Conservation (phyloP, 2,113 vertebrate genomes). For the Zosterops hypoxanthus region DNA sequence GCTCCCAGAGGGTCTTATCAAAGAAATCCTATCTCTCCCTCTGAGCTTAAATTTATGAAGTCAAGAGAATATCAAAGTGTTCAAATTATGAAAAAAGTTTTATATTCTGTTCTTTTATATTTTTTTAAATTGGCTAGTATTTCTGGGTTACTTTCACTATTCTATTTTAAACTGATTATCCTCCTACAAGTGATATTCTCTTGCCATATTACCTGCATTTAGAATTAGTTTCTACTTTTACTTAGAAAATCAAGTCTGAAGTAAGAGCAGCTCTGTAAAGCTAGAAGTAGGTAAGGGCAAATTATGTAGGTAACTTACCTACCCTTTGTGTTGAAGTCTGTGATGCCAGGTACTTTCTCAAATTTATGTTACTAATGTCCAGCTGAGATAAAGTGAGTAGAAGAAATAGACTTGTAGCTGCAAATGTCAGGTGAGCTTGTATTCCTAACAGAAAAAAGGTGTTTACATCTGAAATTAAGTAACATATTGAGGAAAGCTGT, state of each 20-base stretch:
- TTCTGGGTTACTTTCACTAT: background rate
- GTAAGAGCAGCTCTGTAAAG: background rate
- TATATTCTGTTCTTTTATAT: background rate
- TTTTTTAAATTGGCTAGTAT: background rate
- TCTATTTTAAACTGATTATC: slow-evolving; percentile 15
- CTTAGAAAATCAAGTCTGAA: background rate
- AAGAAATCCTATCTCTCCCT: background rate
- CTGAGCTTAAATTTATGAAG: background rate
- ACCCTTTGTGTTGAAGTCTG: background rate
- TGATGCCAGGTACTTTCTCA: background rate
- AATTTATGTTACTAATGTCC: background rate
- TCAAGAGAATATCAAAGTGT: background rate
- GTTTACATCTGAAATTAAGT: background rate
- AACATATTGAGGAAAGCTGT: background rate
- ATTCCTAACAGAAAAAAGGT: background rate
- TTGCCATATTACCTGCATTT: background rate
- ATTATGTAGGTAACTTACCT: background rate
- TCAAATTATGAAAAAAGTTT: background rate
- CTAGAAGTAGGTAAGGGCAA: background rate
- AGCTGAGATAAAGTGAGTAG: background rate
- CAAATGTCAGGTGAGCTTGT: background rate
- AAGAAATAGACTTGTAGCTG: background rate
- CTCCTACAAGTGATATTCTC: background rate
- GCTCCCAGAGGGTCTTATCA: background rate
- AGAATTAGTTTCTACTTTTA: background rate